These are phyloP conservation scores for Antitype chi DNA, from an alignment of 2,888 invertebrate genomes.

Conservation along the genomic window DNA sequence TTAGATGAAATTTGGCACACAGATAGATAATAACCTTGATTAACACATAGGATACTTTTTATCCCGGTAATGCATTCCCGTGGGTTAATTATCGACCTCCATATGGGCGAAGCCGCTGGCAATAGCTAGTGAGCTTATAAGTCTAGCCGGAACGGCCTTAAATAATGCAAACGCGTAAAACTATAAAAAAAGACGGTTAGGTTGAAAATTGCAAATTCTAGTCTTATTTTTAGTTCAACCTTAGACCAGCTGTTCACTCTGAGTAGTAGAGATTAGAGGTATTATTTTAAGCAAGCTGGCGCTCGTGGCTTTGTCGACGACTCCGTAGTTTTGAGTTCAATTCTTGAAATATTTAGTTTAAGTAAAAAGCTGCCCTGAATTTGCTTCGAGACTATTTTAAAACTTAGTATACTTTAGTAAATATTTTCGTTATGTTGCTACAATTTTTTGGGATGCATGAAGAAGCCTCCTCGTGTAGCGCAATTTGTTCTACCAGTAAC, in stretches of 20 bases:
- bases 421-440: not conserved
- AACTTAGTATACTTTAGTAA: slow-evolving; percentile 2
- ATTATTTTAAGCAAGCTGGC: slow-evolving; percentile 71
- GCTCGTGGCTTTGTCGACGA: slow-evolving; percentile 51
- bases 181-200: slow-evolving; percentile 39
- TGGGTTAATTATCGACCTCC: too few species aligned
- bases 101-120: too few species aligned
- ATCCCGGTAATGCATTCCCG: too few species aligned
- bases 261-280: slow-evolving; percentile 72
- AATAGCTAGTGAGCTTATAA: not conserved
- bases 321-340: slow-evolving; percentile 45
- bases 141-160: not conserved
- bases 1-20: too few species aligned
- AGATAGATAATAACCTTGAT: too few species aligned
- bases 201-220: slow-evolving; percentile 55
- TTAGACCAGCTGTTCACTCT: slow-evolving; percentile 67
- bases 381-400: not conserved
- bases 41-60: too few species aligned
- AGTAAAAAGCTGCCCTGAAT: not conserved
- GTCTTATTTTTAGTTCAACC: slow-evolving; percentile 59
- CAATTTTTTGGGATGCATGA: too few species aligned
- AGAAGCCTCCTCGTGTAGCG: too few species aligned
- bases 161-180: slow-evolving; percentile 29
- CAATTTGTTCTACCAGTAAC: too few species aligned
- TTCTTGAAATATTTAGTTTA: slow-evolving; percentile 50